Percentiles rank a stretch among this genome's conserved stretches.
These are phyloP conservation scores for Drosophila subsilvestris DNA, from an alignment of 2,888 invertebrate genomes.

Conservation along the genomic window DNA sequence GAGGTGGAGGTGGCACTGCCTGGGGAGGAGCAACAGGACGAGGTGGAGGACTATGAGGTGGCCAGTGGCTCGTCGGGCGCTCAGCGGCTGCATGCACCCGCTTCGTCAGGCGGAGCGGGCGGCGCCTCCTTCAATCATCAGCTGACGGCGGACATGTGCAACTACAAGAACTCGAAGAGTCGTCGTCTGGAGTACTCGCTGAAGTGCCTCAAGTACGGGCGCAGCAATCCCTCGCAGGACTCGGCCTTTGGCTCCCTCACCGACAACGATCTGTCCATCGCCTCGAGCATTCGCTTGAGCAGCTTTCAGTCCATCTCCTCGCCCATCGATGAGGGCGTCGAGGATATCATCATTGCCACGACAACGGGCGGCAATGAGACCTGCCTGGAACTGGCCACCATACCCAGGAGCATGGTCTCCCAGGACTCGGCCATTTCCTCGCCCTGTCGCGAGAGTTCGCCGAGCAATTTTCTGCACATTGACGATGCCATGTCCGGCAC, in stretches of 20 bases:
- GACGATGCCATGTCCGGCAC: slow-evolving; percentile 76
- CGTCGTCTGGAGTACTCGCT: slow-evolving; percentile 84
- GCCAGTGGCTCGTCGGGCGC: slow-evolving; percentile 63
- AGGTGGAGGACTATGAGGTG: slow-evolving; percentile 38
- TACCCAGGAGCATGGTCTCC: slow-evolving; percentile 81
- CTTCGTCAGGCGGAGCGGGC: slow-evolving; percentile 3
- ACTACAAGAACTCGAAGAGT: slow-evolving; percentile 84
- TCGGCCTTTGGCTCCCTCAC: slow-evolving; percentile 84
- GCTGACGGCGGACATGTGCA: slow-evolving; percentile 83
- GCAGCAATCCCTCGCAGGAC: slow-evolving; percentile 84
- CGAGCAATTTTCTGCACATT: slow-evolving; percentile 82
- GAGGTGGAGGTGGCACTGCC: not conserved
- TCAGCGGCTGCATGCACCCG: slow-evolving; percentile 50
- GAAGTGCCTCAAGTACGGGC: slow-evolving; percentile 83
- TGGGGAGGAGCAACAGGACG: not conserved
- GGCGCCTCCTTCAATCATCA: slow-evolving; percentile 81
- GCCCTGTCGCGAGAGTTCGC: slow-evolving; percentile 82
- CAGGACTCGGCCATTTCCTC: slow-evolving; percentile 84
- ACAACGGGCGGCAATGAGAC: slow-evolving; percentile 82
- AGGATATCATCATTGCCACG: slow-evolving; percentile 83
- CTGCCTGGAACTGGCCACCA: slow-evolving; percentile 82
- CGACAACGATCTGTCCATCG: slow-evolving; percentile 84
- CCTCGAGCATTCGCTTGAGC: slow-evolving; percentile 83
- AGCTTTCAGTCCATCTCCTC: slow-evolving; percentile 84
- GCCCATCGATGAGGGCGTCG: slow-evolving; percentile 84